These are phyloP conservation scores for Mamestra configurata DNA, from an alignment of 1,140 invertebrate species.

Conservation along the genomic window DNA sequence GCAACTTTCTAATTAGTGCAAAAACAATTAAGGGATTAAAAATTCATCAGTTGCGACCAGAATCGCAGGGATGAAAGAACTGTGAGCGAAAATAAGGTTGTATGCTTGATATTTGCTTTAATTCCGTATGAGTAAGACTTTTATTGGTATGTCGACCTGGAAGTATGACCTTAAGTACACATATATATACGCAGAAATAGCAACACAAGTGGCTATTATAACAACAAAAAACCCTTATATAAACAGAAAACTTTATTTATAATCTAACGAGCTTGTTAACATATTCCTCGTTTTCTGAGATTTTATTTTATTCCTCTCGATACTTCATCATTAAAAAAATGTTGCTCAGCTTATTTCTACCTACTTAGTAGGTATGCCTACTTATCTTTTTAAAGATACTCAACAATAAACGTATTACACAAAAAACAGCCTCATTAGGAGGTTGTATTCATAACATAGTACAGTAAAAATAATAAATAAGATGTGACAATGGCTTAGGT, in stretches of 20 bases:
- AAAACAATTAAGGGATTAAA: neutral
- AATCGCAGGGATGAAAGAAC: neutral
- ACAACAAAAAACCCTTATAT: neutral
- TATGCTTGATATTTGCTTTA: too few relatives aligned
- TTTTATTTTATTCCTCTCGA: neutral
- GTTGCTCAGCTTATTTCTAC: slow-evolving; percentile 10
- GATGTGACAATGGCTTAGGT: slow-evolving; percentile 20
- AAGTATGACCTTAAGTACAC: too few relatives aligned
- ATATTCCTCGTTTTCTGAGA: neutral
- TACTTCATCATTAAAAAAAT: slow-evolving; percentile 3
- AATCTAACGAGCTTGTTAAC: neutral
- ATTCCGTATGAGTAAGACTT: too few relatives aligned
- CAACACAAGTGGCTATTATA: neutral
- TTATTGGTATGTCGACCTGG: too few relatives aligned
- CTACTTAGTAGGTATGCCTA: neutral
- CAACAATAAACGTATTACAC: slow-evolving; percentile 8
- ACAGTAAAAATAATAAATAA: slow-evolving; percentile 26
- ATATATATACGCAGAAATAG: neutral
- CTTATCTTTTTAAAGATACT: slow-evolving; percentile 7
- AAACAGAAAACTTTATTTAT: neutral
- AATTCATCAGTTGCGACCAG: neutral
- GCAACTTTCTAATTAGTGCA: neutral
- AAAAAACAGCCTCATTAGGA: slow-evolving; percentile 31
- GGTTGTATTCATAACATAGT: slow-evolving; percentile 15
- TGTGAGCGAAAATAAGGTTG: too few relatives aligned